Evolutionary conservation across 2,797 vertebrate genomes (phyloP).

Genomic region (Podargus strigoides): DNA sequence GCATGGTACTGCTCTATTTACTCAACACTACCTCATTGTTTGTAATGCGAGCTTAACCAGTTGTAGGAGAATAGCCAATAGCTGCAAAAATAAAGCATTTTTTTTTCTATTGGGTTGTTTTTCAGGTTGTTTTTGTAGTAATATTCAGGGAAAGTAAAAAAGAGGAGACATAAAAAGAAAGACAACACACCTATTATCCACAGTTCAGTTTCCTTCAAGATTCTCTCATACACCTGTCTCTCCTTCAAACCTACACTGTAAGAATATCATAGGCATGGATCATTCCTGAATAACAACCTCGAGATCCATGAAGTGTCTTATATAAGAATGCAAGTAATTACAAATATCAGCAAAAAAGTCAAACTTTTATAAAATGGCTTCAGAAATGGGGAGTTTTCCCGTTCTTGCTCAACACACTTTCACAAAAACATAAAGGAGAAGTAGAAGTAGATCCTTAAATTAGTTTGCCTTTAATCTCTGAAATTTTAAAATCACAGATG

Average conservation of each 20-base stretch:
- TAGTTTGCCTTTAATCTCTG: not conserved
- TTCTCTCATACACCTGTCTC: not conserved
- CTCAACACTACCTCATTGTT: constrained; percentile 67
- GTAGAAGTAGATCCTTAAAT: not conserved
- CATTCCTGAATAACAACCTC: not conserved
- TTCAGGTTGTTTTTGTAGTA: not conserved
- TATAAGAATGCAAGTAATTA: not conserved
- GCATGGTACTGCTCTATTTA: constrained; percentile 55
- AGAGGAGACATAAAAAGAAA: not conserved
- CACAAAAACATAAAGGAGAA: not conserved
- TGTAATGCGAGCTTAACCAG: constrained; percentile 66
- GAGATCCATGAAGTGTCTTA: not conserved
- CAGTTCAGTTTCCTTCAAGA: not conserved
- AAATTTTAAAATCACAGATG: not conserved
- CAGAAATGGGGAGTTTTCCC: not conserved
- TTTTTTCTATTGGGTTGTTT: not conserved
- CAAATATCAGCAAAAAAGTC: not conserved
- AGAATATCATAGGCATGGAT: not conserved
- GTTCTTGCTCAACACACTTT: not conserved
- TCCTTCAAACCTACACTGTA: not conserved
- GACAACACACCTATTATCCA: not conserved
- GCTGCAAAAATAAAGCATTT: not conserved
- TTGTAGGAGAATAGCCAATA: not conserved
- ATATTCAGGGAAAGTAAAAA: not conserved
- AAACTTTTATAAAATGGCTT: not conserved